phyloP scores from a whole-genome alignment of 2,797 vertebrate species.

The Myotis pilosus region DNA sequence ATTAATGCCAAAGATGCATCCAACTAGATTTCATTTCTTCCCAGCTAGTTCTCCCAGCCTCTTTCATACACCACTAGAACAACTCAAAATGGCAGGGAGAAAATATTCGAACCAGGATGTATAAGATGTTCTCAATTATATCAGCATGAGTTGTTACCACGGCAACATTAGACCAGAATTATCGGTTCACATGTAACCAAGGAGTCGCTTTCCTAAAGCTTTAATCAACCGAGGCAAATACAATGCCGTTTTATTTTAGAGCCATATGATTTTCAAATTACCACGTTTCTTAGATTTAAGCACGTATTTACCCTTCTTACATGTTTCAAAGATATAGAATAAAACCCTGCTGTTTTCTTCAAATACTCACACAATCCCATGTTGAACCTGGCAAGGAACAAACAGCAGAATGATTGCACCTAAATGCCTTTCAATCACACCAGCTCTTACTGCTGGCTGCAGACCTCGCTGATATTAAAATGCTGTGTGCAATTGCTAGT shows the following conservation, averaged over 20 bases:
- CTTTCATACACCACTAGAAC: constrained; percentile 79
- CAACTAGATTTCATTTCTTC: constrained; percentile 74
- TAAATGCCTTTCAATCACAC: constrained; percentile 58
- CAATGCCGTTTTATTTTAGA: constrained; percentile 73
- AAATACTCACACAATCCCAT: constrained; percentile 72
- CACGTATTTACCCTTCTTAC: constrained; percentile 58
- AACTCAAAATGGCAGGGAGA: constrained; percentile 86
- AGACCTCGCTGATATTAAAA: constrained; percentile 73
- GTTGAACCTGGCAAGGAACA: constrained; percentile 65
- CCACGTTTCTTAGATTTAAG: constrained; percentile 49
- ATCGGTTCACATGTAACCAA: constrained; percentile 86
- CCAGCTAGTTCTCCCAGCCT: constrained; percentile 80
- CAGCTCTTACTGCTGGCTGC: constrained; percentile 68
- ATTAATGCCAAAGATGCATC: constrained; percentile 78
- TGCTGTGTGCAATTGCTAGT: constrained; percentile 61
- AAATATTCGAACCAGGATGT: constrained; percentile 84
- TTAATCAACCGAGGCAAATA: constrained; percentile 81
- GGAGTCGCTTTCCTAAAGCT: constrained; percentile 83
- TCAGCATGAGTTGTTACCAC: constrained; percentile 88
- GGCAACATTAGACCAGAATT: constrained; percentile 88
- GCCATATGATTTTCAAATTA: constrained; percentile 62
- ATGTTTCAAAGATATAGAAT: constrained; percentile 47
- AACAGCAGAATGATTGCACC: constrained; percentile 66
- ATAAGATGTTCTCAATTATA: constrained; percentile 88
- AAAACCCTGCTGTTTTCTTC: constrained; percentile 58